Evolutionary conservation across 2,113 vertebrate species (phyloP), one percentile per base, ranked within the genome.

Genomic region (Ctenomys sociabilis): DNA sequence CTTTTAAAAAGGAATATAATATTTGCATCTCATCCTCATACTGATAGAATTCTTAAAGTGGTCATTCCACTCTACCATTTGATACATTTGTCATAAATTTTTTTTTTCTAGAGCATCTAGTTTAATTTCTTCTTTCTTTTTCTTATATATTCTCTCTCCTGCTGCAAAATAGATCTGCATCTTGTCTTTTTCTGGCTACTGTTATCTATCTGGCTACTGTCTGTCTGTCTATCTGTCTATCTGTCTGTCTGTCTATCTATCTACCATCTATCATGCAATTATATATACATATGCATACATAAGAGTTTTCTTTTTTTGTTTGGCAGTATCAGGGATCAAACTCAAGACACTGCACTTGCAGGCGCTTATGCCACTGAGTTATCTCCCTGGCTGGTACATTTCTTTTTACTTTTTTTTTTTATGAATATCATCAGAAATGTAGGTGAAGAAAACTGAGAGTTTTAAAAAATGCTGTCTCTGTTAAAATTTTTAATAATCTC

Each of bases 381-480:
- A 49, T 49, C 49, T 49, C 49, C 49, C 49, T 49, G 49, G 5
- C 49, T 49, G 30, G 5, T 78, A 11, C 63, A 78, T 30, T 2
- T 84, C 49, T 63, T 91, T 95, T 89, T 85, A 70, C 40, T 64
- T 82, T 92, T 92, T 82, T 92, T 92, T 10, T 32, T 37, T 59
- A 35, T 30, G 75, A 90, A 49, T 85, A 2, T 85, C 45, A 77
- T 78, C 63, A 63, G 28, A n/a, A 70, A 75, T 64, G 16, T 66
- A 73, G 9, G 40, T 85, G 10, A 54, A 88, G 68, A 64, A 14
- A n/a, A 64, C 57, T 80, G 13, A 7, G 75, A 14, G 66, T 91
- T 91, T 75, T 19, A 40, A 73, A 73, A 70, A 37, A 21, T 21
- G 8, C 24, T 40, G 19, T 37, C n/a, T 40, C n/a, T 73, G 70